Conservation (phyloP, 2,888 invertebrate genomes). For the Odontomyia ornata region DNA sequence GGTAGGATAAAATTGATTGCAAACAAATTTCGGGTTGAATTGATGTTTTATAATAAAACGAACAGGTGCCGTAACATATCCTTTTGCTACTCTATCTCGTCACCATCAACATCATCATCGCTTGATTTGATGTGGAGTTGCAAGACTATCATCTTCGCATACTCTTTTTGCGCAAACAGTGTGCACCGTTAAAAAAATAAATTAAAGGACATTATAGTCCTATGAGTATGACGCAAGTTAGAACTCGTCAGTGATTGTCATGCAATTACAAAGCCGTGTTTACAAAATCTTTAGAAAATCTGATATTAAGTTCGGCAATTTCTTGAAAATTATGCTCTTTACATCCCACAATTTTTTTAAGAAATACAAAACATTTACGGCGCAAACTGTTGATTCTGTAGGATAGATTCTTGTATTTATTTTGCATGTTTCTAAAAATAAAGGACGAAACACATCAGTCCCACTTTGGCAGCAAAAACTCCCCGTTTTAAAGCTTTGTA, state of each 20-base stretch:
- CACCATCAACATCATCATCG: slow-evolving; percentile 48
- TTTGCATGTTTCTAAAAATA: neutral
- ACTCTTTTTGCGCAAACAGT: too few species aligned
- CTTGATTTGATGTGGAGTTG: slow-evolving; percentile 35
- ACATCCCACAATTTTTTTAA: too few species aligned
- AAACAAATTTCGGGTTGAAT: slow-evolving; percentile 51
- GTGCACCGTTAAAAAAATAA: too few species aligned
- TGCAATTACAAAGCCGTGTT: too few species aligned
- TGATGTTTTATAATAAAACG: slow-evolving; percentile 50
- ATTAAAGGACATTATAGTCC: too few species aligned
- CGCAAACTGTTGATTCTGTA: neutral
- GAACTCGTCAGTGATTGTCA: too few species aligned
- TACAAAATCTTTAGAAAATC: too few species aligned
- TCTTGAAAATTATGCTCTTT: too few species aligned
- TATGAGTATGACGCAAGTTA: too few species aligned
- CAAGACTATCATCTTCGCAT: neutral
- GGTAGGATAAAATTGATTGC: slow-evolving; percentile 49
- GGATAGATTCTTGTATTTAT: neutral
- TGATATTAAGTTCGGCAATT: too few species aligned
- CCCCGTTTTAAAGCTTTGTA: slow-evolving; percentile 22
- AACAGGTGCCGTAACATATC: slow-evolving; percentile 46
- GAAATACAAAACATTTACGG: too few species aligned
- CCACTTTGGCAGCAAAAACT: slow-evolving; percentile 1
- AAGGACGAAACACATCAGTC: neutral
- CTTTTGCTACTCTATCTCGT: slow-evolving; percentile 17